Evolutionary conservation across 2,113 vertebrate genomes (phyloP).

Genomic region (Phrynocephalus versicolor): DNA sequence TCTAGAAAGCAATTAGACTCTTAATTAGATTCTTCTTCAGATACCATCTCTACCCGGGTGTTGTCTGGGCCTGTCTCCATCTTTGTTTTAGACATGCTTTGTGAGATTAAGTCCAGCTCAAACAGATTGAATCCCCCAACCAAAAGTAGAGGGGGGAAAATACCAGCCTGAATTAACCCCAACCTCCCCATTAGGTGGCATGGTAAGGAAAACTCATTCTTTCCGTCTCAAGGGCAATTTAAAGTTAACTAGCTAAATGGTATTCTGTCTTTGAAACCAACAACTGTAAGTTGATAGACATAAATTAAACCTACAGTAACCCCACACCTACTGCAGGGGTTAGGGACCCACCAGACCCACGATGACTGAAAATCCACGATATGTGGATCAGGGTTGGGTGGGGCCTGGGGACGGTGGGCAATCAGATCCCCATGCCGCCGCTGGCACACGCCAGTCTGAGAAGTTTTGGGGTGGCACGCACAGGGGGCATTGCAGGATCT

Average conservation of each 20-base stretch:
- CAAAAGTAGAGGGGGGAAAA: neutral
- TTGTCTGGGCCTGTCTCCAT: conserved; percentile 43
- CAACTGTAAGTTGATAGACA: neutral
- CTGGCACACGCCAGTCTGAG: too few species aligned
- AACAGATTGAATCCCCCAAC: conserved; percentile 20
- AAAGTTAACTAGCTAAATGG: neutral
- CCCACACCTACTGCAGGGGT: too few species aligned
- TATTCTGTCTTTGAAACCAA: neutral
- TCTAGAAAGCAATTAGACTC: conserved; percentile 81
- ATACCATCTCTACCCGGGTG: conserved; percentile 43
- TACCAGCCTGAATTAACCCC: neutral
- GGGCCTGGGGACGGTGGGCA: too few species aligned
- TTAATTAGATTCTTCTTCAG: conserved; percentile 80
- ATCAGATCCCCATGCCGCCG: too few species aligned
- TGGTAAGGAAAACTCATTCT: neutral
- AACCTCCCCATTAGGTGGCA: neutral
- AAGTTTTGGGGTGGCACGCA: too few species aligned
- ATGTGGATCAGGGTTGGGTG: too few species aligned
- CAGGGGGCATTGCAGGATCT: too few species aligned
- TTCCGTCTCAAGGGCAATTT: neutral
- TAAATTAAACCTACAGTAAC: too few species aligned
- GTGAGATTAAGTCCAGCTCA: conserved; percentile 47
- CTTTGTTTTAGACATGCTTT: conserved; percentile 45
- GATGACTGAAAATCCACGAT: too few species aligned
- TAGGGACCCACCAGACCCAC: too few species aligned